A percentile compares a stretch with the other conserved stretches of the same genome.
These are phyloP conservation scores for Galerucella nymphaeae DNA, from an alignment of 2,888 invertebrate genomes.

Conservation along the genomic window DNA sequence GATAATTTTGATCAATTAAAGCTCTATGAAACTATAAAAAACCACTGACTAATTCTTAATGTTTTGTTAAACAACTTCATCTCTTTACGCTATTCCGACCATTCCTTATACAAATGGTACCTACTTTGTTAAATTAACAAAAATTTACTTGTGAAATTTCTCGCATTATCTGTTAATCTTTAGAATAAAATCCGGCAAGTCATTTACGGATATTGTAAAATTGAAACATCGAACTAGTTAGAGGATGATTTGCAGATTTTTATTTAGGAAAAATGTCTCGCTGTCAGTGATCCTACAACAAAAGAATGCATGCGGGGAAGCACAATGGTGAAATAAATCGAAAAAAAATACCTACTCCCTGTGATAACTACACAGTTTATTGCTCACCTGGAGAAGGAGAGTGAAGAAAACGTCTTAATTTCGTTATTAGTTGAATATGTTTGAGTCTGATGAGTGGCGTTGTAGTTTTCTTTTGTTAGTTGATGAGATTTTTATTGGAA, in stretches of 20 bases:
- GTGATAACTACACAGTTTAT: constrained; percentile 2
- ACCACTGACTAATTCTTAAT: too few relatives aligned
- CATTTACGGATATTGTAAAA: background rate
- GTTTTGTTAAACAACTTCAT: too few relatives aligned
- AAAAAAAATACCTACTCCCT: background rate
- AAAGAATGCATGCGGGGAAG: background rate
- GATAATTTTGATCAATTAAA: too few relatives aligned
- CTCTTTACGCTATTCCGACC: too few relatives aligned
- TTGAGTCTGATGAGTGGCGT: background rate
- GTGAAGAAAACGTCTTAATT: background rate
- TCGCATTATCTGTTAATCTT: too few relatives aligned
- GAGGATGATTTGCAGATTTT: constrained; percentile 6
- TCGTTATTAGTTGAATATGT: background rate
- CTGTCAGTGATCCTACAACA: background rate
- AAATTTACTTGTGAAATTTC: too few relatives aligned
- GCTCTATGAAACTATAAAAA: too few relatives aligned
- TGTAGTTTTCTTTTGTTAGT: background rate
- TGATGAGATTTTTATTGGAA: too few relatives aligned
- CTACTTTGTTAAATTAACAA: too few relatives aligned
- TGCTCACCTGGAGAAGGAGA: background rate
- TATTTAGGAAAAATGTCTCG: background rate
- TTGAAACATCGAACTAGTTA: constrained; percentile 6
- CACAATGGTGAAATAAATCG: background rate
- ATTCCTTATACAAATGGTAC: too few relatives aligned
- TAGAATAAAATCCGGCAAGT: background rate